These are phyloP conservation scores for Gandaritis pyraliata DNA, from an alignment of 2,888 invertebrate genomes.

Conservation along the genomic window DNA sequence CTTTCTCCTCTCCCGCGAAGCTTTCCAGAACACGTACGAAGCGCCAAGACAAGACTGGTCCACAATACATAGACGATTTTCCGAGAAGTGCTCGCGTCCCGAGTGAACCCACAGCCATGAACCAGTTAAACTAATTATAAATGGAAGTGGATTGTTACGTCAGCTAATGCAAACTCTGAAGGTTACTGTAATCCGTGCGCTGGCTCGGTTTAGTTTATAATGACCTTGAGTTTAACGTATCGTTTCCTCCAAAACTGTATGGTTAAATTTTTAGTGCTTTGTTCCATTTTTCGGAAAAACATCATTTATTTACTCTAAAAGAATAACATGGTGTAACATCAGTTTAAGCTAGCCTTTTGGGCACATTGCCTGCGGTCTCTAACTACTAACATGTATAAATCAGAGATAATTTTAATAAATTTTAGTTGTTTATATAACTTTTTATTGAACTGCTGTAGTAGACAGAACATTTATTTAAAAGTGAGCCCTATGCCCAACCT, in stretches of 20 bases:
- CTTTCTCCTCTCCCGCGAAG: constrained; percentile 4
- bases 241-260: constrained; percentile 4
- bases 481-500: constrained; percentile 24
- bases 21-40: constrained; percentile 26
- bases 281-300: too few relatives aligned
- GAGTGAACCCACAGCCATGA: constrained; percentile 70
- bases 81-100: constrained; percentile 56
- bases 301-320: too few relatives aligned
- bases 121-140: constrained; percentile 71
- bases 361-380: too few relatives aligned
- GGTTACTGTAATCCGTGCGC: constrained; percentile 37
- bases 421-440: too few relatives aligned
- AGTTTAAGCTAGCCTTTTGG: too few relatives aligned
- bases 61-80: constrained; percentile 49
- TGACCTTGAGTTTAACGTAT: constrained; percentile 16
- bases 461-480: constrained; percentile 24
- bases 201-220: constrained; percentile 14
- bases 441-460: constrained; percentile 1
- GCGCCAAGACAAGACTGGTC: constrained; percentile 41
- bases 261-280: background rate
- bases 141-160: constrained; percentile 53
- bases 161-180: constrained; percentile 50
- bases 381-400: too few relatives aligned
- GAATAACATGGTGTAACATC: too few relatives aligned
- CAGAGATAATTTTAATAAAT: too few relatives aligned